These are phyloP conservation scores for Vanessa atalanta DNA, from an alignment of 1,140 invertebrate species.

Conservation along the genomic window DNA sequence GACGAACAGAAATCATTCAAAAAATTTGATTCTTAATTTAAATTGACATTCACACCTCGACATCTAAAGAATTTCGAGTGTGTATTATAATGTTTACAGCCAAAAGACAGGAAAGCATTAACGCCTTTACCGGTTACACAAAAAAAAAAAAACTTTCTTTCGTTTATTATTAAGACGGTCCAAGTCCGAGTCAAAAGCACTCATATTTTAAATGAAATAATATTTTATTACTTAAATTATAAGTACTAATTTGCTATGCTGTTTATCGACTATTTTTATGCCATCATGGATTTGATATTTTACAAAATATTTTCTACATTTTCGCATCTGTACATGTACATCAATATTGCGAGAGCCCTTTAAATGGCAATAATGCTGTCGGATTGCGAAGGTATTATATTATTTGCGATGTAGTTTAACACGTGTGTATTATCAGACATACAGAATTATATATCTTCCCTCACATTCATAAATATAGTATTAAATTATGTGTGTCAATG, in stretches of 20 bases:
- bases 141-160: no score
- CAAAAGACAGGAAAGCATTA: no score
- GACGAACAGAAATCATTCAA: no score
- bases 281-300: slow-evolving; percentile 9
- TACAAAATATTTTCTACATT: not conserved
- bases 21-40: no score
- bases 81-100: no score
- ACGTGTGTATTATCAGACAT: not conserved
- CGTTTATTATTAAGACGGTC: not conserved
- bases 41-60: no score
- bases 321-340: not conserved
- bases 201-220: not conserved
- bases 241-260: not conserved
- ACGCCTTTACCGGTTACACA: no score
- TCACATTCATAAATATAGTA: not conserved
- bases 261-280: slow-evolving; percentile 1
- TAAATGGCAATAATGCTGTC: not conserved
- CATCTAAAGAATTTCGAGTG: no score
- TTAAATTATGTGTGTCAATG: slow-evolving; percentile 15
- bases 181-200: not conserved
- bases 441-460: not conserved
- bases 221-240: not conserved
- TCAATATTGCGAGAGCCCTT: not conserved
- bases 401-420: not conserved
- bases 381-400: not conserved